Evolutionary conservation across 2,797 vertebrate species (phyloP), one percentile per base, ranked within the genome.

Genomic region (Parambassis ranga): DNA sequence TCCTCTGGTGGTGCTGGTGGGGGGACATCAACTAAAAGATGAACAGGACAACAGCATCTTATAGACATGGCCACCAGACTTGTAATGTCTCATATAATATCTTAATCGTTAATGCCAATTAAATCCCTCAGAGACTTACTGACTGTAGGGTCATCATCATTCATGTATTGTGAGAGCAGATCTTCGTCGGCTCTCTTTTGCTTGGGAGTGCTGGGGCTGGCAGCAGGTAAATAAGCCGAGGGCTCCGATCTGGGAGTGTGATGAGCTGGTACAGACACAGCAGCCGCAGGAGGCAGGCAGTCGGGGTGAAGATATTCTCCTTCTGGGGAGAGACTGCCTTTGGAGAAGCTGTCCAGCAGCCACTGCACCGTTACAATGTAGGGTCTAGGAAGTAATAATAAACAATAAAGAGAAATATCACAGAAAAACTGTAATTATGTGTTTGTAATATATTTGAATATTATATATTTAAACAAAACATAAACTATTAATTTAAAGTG

Each of bases 311-410:
- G 74, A 83, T 95, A 98, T 0, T 70, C 75, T 7, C 94, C 92
- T 74, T 95, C 96, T 39, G 95, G 89, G 43, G 93, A 92, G 2
- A 96, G 86, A 57, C 66, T 89, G 35, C 94, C 94, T 87, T 90
- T 94, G 77, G 73, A 89, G 63, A 95, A 97, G 65, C 95, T 95
- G 36, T 97, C 95, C 51, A 98, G 85, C 63, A 99, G 86, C 98
- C 98, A 99, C 30, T 94, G 94, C 48, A 94, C 89, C 16, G 94
- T 96, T 51, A 99, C 93, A 22, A 96, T 87, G 72, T 95, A 92
- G 7, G 97, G 96, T 75, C 98, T 99, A 67, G 66, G 66, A 44
- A 7, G 26, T 1, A 55, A 48, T 3, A 52, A n/a, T n/a, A n/a
- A n/a, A n/a, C n/a, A n/a, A n/a, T n/a, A n/a, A n/a, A n/a, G n/a